Conservation (phyloP, 2,888 invertebrate species). For the Cotesia congregata region DNA sequence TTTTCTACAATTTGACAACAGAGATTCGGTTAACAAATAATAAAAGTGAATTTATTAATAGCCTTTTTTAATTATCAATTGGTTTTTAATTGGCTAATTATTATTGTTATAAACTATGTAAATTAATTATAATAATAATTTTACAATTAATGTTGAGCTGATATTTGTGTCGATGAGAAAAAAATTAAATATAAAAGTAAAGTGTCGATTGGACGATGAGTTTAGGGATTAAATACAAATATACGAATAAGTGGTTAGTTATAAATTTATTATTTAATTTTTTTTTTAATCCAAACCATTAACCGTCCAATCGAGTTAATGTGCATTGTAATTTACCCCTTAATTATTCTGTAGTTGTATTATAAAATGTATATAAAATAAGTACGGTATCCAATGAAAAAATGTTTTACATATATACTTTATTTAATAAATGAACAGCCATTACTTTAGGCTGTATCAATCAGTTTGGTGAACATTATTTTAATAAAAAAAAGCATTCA, state of each 20-base stretch:
- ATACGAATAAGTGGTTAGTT: slow-evolving; percentile 6
- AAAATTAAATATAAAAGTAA: neutral
- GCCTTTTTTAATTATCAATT: slow-evolving; percentile 22
- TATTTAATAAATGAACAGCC: slow-evolving; percentile 25
- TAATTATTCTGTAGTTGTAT: slow-evolving; percentile 47
- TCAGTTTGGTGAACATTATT: slow-evolving; percentile 42
- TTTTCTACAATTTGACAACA: slow-evolving; percentile 13
- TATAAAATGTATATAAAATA: slow-evolving; percentile 59
- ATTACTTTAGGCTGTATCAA: slow-evolving; percentile 37
- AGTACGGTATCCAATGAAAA: slow-evolving; percentile 58
- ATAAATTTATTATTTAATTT: neutral
- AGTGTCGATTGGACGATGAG: neutral
- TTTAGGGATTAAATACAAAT: neutral
- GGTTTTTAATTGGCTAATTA: slow-evolving; percentile 24
- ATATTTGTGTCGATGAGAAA: neutral
- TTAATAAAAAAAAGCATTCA: slow-evolving; percentile 15
- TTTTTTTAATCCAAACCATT: slow-evolving; percentile 37
- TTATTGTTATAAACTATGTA: neutral
- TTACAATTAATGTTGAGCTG: neutral
- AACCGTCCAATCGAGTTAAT: slow-evolving; percentile 45
- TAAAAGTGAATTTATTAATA: slow-evolving; percentile 12
- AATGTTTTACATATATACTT: slow-evolving; percentile 45
- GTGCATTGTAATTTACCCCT: slow-evolving; percentile 45
- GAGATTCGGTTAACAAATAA: slow-evolving; percentile 34
- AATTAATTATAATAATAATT: neutral